A percentile compares a stretch with the other conserved stretches of the same genome.
Evolutionary conservation across 2,888 invertebrate species (phyloP).

Genomic region (Selenia dentaria): DNA sequence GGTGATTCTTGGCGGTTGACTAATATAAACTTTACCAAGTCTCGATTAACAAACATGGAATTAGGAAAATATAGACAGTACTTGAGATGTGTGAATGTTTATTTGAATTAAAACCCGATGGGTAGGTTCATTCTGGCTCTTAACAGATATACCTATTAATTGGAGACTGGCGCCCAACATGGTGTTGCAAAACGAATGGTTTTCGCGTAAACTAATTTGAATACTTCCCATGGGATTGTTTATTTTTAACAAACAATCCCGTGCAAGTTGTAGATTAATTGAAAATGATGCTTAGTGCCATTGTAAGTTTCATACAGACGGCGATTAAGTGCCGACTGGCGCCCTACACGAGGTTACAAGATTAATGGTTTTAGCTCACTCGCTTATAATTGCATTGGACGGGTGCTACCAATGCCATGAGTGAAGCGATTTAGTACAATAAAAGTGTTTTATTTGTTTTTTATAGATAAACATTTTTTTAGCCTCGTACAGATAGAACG

Average conservation of each 20-base stretch:
- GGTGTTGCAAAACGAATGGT: too few relatives aligned
- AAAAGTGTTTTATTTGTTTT: too few relatives aligned
- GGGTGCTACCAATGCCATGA: conserved; percentile 30
- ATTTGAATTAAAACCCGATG: background rate
- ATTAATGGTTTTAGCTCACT: conserved; percentile 50
- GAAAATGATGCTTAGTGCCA: too few relatives aligned
- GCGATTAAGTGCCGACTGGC: conserved; percentile 42
- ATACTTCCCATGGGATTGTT: too few relatives aligned
- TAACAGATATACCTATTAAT: too few relatives aligned
- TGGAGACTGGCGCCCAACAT: too few relatives aligned
- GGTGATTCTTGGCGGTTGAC: conserved; percentile 30
- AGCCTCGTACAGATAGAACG: too few relatives aligned
- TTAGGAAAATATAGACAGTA: too few relatives aligned
- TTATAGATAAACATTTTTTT: too few relatives aligned
- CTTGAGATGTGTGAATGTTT: background rate
- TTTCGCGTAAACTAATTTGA: too few relatives aligned
- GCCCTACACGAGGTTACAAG: conserved; percentile 57
- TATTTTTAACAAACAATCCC: too few relatives aligned
- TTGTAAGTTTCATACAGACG: conserved; percentile 14
- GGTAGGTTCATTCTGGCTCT: conserved; percentile 16
- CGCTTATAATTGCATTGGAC: conserved; percentile 46
- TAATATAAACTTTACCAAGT: conserved; percentile 36
- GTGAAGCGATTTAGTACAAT: conserved; percentile 20
- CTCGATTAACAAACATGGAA: conserved; percentile 30
- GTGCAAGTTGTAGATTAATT: too few relatives aligned